Conservation (phyloP, 2,797 vertebrate species). For the Esox lucius region DNA sequence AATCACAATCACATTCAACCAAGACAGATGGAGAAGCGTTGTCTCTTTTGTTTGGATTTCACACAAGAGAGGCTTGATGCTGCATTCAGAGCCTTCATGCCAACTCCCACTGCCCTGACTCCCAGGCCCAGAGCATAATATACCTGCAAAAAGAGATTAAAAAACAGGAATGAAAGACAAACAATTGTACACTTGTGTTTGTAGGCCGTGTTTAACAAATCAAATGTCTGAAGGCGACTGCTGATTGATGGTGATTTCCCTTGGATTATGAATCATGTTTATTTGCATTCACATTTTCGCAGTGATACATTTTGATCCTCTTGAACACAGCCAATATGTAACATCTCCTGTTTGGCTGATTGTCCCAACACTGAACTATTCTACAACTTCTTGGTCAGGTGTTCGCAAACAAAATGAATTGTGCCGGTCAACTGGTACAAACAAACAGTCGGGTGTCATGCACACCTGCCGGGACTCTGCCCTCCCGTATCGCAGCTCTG, state of each 20-base stretch:
- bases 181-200: not conserved
- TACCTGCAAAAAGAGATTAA: slow-evolving; percentile 20
- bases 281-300: no score
- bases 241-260: no score
- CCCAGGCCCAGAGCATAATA: slow-evolving; percentile 23
- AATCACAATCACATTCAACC: not conserved
- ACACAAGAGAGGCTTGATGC: slow-evolving; percentile 12
- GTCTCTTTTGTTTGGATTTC: not conserved
- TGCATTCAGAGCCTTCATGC: slow-evolving; percentile 21
- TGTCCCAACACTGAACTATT: no score
- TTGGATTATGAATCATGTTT: no score
- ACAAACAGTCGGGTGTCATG: not conserved
- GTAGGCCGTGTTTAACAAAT: no score
- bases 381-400: no score
- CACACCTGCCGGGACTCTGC: slow-evolving; percentile 65
- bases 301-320: no score
- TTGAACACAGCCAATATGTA: no score
- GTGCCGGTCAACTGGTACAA: not conserved
- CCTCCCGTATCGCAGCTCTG: slow-evolving; percentile 63
- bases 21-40: not conserved
- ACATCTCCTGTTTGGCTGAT: no score
- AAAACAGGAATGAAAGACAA: not conserved
- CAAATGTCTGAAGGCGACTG: no score
- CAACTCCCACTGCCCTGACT: slow-evolving; percentile 25
- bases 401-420: not conserved